A percentile compares a stretch with the other conserved stretches of the same genome.
phyloP scores from a whole-genome alignment of 2,888 invertebrate species.

The Lepidocyrtinus sp. region DNA sequence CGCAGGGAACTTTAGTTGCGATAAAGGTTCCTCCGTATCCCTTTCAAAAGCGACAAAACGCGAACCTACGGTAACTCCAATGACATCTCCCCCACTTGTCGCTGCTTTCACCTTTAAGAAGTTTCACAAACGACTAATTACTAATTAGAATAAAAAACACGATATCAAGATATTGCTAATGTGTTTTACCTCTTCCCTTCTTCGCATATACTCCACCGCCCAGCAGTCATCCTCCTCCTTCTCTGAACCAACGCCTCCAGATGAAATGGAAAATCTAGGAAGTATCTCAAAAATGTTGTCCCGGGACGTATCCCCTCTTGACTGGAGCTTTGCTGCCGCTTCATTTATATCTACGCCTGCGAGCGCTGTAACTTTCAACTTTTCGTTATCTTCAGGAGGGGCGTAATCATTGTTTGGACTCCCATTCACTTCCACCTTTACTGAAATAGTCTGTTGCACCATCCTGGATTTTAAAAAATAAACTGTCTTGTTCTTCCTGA shows the following conservation, averaged over 20 bases:
- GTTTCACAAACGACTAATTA: background rate
- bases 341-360: slow-evolving; percentile 40
- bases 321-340: slow-evolving; percentile 39
- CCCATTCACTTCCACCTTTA: background rate
- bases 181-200: slow-evolving; percentile 28
- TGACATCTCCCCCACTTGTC: slow-evolving; percentile 34
- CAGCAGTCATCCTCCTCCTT: slow-evolving; percentile 17
- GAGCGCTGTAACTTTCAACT: slow-evolving; percentile 25
- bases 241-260: too few relatives aligned
- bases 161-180: background rate
- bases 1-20: slow-evolving; percentile 43
- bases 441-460: background rate
- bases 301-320: slow-evolving; percentile 26
- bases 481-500: too few relatives aligned
- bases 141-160: background rate
- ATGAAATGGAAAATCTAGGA: slow-evolving; percentile 38
- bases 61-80: slow-evolving; percentile 51
- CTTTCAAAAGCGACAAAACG: slow-evolving; percentile 58
- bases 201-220: background rate
- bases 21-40: slow-evolving; percentile 32
- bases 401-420: background rate
- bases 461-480: too few relatives aligned
- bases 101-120: slow-evolving; percentile 31
- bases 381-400: background rate
- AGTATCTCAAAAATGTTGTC: slow-evolving; percentile 60